phyloP scores from a whole-genome alignment of 2,797 vertebrate species.

The Parauchenoglanis punctatus region DNA sequence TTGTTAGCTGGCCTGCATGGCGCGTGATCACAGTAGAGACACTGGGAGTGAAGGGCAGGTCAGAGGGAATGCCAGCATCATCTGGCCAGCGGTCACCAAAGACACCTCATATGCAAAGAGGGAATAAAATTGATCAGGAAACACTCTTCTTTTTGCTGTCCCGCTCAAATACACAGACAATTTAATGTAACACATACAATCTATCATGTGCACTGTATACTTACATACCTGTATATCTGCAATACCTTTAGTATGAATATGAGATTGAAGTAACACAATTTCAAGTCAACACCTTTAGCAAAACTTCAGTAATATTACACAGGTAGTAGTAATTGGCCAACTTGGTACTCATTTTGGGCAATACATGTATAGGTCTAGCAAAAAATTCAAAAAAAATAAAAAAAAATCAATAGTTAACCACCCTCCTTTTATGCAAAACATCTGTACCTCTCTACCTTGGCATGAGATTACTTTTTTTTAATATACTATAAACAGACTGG shows the following conservation, averaged over 20 bases:
- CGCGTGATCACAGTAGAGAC: slow-evolving; percentile 75
- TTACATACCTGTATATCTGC: neutral
- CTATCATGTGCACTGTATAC: neutral
- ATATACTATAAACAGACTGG: neutral
- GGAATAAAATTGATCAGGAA: slow-evolving; percentile 65
- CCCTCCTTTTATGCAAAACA: neutral
- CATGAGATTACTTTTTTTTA: neutral
- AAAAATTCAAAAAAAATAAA: neutral
- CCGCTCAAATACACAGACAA: neutral
- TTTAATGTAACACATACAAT: neutral
- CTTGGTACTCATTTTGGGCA: neutral
- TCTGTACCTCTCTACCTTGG: neutral
- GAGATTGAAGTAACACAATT: neutral
- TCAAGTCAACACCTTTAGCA: neutral
- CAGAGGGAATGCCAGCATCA: slow-evolving; percentile 65
- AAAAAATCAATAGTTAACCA: neutral
- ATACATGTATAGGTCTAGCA: neutral
- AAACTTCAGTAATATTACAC: neutral
- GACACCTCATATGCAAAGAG: slow-evolving; percentile 76
- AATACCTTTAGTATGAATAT: neutral
- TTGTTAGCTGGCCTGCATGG: slow-evolving; percentile 67
- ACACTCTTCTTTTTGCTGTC: slow-evolving; percentile 28
- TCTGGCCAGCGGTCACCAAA: slow-evolving; percentile 70
- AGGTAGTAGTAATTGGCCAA: neutral
- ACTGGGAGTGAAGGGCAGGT: slow-evolving; percentile 77